Conservation (phyloP, 2,888 invertebrate species). For the Chrysodeixis includens region DNA sequence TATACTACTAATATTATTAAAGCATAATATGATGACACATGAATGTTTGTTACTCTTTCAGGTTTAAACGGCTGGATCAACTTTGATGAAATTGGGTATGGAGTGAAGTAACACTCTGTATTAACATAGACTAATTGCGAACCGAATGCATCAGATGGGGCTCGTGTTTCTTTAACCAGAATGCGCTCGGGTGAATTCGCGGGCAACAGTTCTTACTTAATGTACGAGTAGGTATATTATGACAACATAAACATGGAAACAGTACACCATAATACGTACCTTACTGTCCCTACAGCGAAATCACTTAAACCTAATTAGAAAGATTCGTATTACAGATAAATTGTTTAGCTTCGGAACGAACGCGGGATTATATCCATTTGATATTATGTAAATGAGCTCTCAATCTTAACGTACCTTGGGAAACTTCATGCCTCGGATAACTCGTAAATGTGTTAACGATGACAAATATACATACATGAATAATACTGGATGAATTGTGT, state of each 20-base stretch:
- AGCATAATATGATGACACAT: no score
- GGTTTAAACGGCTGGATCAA: no score
- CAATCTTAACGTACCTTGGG: constrained; percentile 42
- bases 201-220: no score
- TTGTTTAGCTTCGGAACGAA: constrained; percentile 41
- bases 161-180: no score
- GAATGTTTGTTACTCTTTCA: no score
- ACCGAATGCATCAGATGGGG: no score
- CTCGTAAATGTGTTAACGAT: constrained; percentile 58
- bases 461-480: constrained; percentile 29
- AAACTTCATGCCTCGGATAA: constrained; percentile 42
- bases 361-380: constrained; percentile 48
- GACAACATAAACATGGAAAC: not conserved
- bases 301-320: constrained; percentile 31
- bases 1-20: no score
- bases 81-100: no score
- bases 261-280: not conserved
- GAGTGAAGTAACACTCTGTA: no score
- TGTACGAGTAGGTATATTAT: not conserved
- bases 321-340: constrained; percentile 41
- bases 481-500: not conserved
- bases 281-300: constrained; percentile 12
- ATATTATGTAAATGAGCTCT: constrained; percentile 53
- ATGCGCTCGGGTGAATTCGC: no score
- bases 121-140: no score